These are phyloP conservation scores for Euproctis similis DNA, from an alignment of 2,888 invertebrate genomes.

Conservation along the genomic window DNA sequence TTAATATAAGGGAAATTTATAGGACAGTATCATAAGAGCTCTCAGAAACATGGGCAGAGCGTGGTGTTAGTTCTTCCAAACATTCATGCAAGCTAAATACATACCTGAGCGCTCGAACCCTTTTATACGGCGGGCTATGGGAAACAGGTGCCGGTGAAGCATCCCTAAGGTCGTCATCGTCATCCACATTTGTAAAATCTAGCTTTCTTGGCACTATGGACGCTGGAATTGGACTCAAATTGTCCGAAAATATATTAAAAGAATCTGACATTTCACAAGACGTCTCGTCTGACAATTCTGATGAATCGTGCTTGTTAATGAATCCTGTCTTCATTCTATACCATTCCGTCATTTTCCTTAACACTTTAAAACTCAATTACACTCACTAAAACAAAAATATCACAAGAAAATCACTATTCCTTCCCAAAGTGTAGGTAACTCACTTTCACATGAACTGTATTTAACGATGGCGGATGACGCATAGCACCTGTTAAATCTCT, in stretches of 20 bases:
- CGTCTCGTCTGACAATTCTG: slow-evolving; percentile 75
- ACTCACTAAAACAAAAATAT: slow-evolving; percentile 37
- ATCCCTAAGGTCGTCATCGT: slow-evolving; percentile 58
- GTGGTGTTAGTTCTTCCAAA: no score
- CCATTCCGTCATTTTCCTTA: slow-evolving; percentile 61
- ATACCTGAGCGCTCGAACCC: slow-evolving; percentile 75
- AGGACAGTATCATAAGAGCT: no score
- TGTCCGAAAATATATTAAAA: slow-evolving; percentile 76
- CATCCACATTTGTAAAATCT: slow-evolving; percentile 68
- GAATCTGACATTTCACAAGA: slow-evolving; percentile 80
- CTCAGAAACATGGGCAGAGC: slow-evolving; percentile 15
- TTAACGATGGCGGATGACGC: slow-evolving; percentile 73
- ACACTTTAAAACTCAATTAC: slow-evolving; percentile 49
- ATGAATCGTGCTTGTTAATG: slow-evolving; percentile 58
- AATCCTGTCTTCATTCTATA: slow-evolving; percentile 61
- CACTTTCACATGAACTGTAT: slow-evolving; percentile 58
- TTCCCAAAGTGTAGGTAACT: slow-evolving; percentile 49
- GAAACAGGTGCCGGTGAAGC: slow-evolving; percentile 46
- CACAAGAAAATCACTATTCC: slow-evolving; percentile 39
- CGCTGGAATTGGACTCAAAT: slow-evolving; percentile 73
- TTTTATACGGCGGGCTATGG: slow-evolving; percentile 74
- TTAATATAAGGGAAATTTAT: no score
- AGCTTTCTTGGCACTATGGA: slow-evolving; percentile 77
- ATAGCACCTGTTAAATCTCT: slow-evolving; percentile 61
- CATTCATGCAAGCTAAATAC: no score